phyloP scores from a whole-genome alignment of 2,113 vertebrate species.

The Edolisoma coerulescens region DNA sequence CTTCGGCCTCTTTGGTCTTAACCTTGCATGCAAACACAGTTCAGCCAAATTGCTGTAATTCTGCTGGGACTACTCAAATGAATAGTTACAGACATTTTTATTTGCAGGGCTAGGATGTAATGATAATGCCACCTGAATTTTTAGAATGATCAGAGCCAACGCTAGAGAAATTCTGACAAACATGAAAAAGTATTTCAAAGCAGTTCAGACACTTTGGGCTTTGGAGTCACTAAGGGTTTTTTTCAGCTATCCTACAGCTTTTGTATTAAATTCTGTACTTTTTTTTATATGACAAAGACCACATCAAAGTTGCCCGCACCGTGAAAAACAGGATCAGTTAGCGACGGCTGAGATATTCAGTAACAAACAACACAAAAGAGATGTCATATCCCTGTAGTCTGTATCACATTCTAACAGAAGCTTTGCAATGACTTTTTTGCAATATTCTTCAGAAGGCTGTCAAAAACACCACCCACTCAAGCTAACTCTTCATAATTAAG shows the following conservation, averaged over 20 bases:
- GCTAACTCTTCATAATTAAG: not conserved
- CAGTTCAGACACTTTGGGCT: not conserved
- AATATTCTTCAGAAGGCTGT: not conserved
- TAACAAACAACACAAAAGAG: constrained; percentile 27
- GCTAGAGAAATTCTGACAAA: not conserved
- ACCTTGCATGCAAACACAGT: not conserved
- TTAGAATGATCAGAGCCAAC: not conserved
- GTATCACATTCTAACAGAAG: not conserved
- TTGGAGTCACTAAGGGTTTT: not conserved
- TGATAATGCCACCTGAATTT: not conserved
- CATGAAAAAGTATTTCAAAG: not conserved
- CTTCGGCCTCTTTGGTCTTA: not conserved
- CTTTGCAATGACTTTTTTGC: not conserved
- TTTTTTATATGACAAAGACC: constrained; percentile 3
- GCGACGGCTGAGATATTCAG: not conserved
- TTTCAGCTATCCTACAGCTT: not conserved
- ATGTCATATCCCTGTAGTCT: not conserved
- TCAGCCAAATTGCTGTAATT: not conserved
- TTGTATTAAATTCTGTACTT: not conserved
- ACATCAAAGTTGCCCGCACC: not conserved
- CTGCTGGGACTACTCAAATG: not conserved
- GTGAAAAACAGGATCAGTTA: not conserved
- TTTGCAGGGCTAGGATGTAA: not conserved
- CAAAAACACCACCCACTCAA: not conserved
- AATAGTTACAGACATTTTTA: not conserved